A percentile compares a stretch with the other conserved stretches of the same genome.
phyloP scores from a whole-genome alignment of 2,113 vertebrate genomes.

The Oncorhynchus nerka region DNA sequence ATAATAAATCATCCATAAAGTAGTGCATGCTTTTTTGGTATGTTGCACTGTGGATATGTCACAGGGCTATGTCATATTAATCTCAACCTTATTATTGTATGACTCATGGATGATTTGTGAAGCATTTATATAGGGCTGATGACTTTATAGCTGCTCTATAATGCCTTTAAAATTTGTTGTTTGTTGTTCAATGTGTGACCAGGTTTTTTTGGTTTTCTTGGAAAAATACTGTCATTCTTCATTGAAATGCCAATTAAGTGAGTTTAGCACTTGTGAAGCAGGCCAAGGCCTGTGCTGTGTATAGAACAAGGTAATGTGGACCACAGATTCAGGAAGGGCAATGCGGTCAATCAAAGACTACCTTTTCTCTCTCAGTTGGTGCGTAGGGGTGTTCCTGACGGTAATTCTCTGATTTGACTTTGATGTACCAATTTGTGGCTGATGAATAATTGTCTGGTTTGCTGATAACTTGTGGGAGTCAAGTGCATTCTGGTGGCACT shows the following conservation, averaged over 20 bases:
- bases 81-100: too few species aligned
- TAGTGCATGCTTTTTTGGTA: too few species aligned
- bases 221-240: background rate
- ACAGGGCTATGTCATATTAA: too few species aligned
- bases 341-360: conserved; percentile 76
- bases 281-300: conserved; percentile 32
- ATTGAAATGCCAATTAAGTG: conserved; percentile 35
- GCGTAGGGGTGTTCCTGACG: conserved; percentile 74
- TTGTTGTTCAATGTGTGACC: background rate
- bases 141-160: too few species aligned
- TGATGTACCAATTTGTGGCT: conserved; percentile 87
- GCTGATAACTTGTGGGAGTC: conserved; percentile 92
- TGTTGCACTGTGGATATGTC: too few species aligned
- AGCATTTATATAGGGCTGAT: too few species aligned
- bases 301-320: conserved; percentile 44
- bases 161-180: background rate
- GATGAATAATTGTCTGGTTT: conserved; percentile 92
- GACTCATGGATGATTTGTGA: too few species aligned
- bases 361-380: conserved; percentile 71
- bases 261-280: conserved; percentile 40
- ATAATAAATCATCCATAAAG: too few species aligned
- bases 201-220: background rate
- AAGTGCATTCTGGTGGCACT: conserved; percentile 81
- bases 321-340: conserved; percentile 70
- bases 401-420: conserved; percentile 88